Evolutionary conservation across 2,113 vertebrate species (phyloP), one percentile per base, ranked within the genome.

Genomic region (Myotis yumanensis): DNA sequence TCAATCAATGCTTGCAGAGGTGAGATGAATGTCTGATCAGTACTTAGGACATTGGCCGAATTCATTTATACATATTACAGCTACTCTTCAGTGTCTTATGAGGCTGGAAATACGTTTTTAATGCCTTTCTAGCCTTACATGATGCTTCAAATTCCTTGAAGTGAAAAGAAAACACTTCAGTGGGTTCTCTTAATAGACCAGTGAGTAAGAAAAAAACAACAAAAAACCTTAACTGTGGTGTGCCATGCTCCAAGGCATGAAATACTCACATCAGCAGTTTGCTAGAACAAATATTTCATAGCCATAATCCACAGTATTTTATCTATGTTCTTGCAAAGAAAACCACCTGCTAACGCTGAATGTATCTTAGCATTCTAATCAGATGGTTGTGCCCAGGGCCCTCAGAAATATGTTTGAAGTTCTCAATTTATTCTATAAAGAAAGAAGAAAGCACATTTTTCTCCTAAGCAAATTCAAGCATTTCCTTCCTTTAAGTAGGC

Each of bases 401-500:
- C 43, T 87, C 0, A 85, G 76, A 69, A 94, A 23, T 43, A 75
- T 28, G 71, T 72, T 3, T 62, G 59, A 90, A 79, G 40, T 48
- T 82, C 80, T 83, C 66, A 14, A 83, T 68, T 72, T 93, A 86
- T 59, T 95, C 83, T 57, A 52, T 66, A 90, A 84, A 89, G 28
- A 89, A 64, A 9, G 57, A 76, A 92, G 76, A 54, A 88, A 82
- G 54, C 35, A 90, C 80, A 76, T 75, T 81, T 86, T 91, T 12
- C 68, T 46, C 32, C 40, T 51, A 68, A 48, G 59, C 52, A 96
- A 88, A 95, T 48, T 73, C 88, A 93, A 92, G 72, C 10, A 40
- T 59, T 73, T 89, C 86, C 71, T 95, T 95, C 59, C 86, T 82
- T 64, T 51, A 83, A 93, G 69, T 35, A 77, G 48, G 46, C 43